A percentile compares a stretch with the other conserved stretches of the same genome.
phyloP scores from a whole-genome alignment of 30 jellyfish, hydroid and myxozoan species.

The Cassiopea xamachana region DNA sequence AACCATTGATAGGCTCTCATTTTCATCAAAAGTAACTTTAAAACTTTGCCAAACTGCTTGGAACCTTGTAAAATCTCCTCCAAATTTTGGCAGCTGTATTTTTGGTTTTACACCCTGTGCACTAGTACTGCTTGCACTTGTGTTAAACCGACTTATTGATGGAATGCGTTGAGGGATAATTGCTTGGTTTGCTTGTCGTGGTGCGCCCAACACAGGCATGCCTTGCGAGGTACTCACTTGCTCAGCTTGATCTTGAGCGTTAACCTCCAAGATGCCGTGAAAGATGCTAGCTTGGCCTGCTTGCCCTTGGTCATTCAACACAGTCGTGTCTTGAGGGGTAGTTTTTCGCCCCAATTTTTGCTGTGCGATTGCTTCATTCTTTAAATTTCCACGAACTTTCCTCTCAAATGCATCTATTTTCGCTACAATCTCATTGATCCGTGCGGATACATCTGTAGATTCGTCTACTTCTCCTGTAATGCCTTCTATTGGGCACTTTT shows the following conservation, averaged over 20 bases:
- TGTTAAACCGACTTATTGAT: neutral
- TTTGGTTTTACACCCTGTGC: conserved; percentile 39
- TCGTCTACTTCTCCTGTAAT: conserved; percentile 33
- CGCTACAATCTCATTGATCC: conserved; percentile 15
- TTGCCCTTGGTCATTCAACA: neutral
- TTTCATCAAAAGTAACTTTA: conserved; percentile 47
- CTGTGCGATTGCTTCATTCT: conserved; percentile 2
- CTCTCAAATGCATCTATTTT: conserved; percentile 2
- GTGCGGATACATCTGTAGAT: conserved; percentile 17
- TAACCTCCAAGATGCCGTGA: neutral
- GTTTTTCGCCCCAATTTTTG: conserved; percentile 4
- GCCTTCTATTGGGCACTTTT: conserved; percentile 24
- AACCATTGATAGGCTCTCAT: conserved; percentile 29
- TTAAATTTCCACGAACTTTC: neutral
- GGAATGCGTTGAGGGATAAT: neutral
- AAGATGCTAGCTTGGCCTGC: neutral
- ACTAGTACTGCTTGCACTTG: neutral
- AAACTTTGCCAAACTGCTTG: conserved; percentile 56
- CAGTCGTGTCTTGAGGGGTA: neutral
- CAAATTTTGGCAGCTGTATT: conserved; percentile 21
- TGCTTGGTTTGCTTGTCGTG: neutral
- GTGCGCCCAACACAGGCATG: neutral
- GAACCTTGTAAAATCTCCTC: conserved; percentile 35
- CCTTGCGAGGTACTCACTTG: neutral
- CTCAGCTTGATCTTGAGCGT: neutral